Evolutionary conservation across 2,888 invertebrate species (phyloP), one percentile per base, ranked within the genome.

Genomic region (Atrina japonica): DNA sequence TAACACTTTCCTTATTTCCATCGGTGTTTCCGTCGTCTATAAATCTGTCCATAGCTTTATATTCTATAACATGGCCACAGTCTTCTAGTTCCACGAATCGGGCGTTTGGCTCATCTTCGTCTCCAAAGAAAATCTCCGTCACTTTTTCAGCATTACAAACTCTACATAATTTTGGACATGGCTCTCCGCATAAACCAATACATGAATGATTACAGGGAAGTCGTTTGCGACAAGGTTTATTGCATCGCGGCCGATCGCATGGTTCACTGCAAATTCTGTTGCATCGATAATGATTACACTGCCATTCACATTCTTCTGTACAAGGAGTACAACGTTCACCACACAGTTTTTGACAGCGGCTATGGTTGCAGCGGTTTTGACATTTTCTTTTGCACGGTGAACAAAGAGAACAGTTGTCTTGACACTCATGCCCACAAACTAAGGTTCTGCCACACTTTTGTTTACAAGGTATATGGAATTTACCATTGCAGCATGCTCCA

Each of bases 81-180:
- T 88, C 88, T 50, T 84, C 82, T 23, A 90, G 74, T 16, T 84
- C 74, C 6, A 90, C 85, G 75, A 89, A 90, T 16, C 77, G 66
- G 1, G 93, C 93, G 76, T 92, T 92, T 1, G 92, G 91, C 7
- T 93, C 93, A 89, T 92, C 92, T 85, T 93, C 92, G 50, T 73
- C 79, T 1, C 92, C 92, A 77, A 92, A 91, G 41, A 92, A 88
- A 18, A 61, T 61, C 45, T 86, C 84, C 18, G 73, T 79, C 1
- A 78, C 74, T 52, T 75, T 82, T 7, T 88, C 83, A n/a, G 29
- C 29, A 25, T 67, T 25, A 45, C 67, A 67, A 6, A 52, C 41
- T 18, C 53, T 21, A 53, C 67, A 67, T 7, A 29, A 29, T 29
- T 18, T 27, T 29, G 68, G 61, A 61, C 68, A 68, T 5, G 68